Evolutionary conservation across 64 coral and sea anemone species (phyloP).

Genomic region (Orbicella faveolata): DNA sequence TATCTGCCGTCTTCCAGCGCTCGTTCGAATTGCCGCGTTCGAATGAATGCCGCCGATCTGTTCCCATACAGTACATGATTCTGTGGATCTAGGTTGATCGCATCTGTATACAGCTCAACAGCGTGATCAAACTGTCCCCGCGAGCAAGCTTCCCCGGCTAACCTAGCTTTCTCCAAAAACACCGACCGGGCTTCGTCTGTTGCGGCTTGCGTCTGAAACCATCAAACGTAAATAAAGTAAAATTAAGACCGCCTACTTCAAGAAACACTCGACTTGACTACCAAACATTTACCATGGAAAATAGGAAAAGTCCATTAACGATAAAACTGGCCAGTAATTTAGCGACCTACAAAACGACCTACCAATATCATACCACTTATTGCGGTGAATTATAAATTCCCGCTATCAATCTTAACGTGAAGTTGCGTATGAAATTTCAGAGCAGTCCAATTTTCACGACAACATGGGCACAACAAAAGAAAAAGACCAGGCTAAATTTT

Average conservation of each 20-base stretch:
- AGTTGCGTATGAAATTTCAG: conserved; percentile 44
- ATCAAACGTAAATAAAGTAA: conserved; percentile 39
- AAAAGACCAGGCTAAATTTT: neutral
- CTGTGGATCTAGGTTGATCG: conserved; percentile 81
- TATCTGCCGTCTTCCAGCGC: conserved; percentile 84
- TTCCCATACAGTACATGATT: conserved; percentile 99
- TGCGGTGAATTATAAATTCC: neutral
- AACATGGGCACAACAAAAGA: neutral
- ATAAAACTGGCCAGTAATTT: neutral
- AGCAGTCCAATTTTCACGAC: neutral
- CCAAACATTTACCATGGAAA: conserved; percentile 7
- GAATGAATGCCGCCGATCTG: conserved; percentile 89
- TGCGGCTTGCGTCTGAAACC: conserved; percentile 43
- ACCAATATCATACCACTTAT: conserved; percentile 3
- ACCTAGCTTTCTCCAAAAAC: conserved; percentile 76
- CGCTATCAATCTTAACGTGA: neutral
- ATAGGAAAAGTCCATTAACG: neutral
- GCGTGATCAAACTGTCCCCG: conserved; percentile 75
- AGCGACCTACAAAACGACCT: neutral
- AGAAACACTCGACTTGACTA: conserved; percentile 13
- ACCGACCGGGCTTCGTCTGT: conserved; percentile 46
- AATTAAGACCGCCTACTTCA: conserved; percentile 14
- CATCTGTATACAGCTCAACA: conserved; percentile 86
- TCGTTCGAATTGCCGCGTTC: conserved; percentile 78
- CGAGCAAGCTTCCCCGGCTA: conserved; percentile 84